A percentile compares a stretch with the other conserved stretches of the same genome.
Evolutionary conservation across 2,113 vertebrate species (phyloP).

Genomic region (Hypanus sabinus): DNA sequence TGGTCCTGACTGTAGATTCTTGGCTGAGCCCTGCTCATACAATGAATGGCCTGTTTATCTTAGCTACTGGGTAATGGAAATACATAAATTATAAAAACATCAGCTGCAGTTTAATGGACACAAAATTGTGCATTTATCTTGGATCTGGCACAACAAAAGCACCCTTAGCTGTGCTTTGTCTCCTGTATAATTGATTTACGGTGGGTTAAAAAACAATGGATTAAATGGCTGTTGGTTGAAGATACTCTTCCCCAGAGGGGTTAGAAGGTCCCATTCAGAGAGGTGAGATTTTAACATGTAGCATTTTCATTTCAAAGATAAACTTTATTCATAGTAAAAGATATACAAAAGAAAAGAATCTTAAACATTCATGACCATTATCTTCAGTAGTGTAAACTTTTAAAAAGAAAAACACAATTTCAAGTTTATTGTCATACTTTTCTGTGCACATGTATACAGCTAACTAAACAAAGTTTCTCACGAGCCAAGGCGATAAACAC

Average conservation of each 20-base stretch:
- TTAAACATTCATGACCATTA: too few relatives aligned
- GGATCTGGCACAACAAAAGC: constrained; percentile 10
- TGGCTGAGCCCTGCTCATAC: not conserved
- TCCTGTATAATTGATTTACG: constrained; percentile 23
- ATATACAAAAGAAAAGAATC: too few relatives aligned
- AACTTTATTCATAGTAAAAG: too few relatives aligned
- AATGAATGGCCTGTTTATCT: constrained; percentile 10
- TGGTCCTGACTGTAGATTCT: not conserved
- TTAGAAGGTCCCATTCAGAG: not conserved
- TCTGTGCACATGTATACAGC: too few relatives aligned
- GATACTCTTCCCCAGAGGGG: constrained; percentile 19
- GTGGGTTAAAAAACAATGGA: constrained; percentile 23
- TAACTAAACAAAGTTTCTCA: too few relatives aligned
- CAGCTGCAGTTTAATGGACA: constrained; percentile 20
- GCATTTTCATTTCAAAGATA: too few relatives aligned
- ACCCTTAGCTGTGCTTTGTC: constrained; percentile 22
- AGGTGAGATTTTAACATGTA: not conserved
- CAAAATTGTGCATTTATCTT: constrained; percentile 30
- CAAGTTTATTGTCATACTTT: too few relatives aligned
- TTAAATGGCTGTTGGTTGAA: constrained; percentile 31
- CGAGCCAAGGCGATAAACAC: too few relatives aligned
- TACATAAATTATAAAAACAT: constrained; percentile 33
- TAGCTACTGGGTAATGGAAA: constrained; percentile 22
- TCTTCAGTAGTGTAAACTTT: too few relatives aligned
- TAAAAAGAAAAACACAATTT: too few relatives aligned